These are phyloP conservation scores for Masticophis lateralis DNA, from an alignment of 2,797 vertebrate species.

Conservation along the genomic window DNA sequence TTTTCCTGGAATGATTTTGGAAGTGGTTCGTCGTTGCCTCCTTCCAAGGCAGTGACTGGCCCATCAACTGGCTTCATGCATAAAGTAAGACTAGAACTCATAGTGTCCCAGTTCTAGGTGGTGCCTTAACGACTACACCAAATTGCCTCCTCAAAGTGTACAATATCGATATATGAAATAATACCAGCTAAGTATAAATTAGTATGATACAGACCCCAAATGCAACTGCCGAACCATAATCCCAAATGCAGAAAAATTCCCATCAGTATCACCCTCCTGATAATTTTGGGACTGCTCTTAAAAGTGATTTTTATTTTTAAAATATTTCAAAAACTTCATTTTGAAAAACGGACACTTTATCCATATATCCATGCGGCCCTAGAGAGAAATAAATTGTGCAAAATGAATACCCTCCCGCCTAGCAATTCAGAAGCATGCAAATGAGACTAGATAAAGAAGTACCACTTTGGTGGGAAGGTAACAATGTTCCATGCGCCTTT, in stretches of 20 bases:
- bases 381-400: neutral
- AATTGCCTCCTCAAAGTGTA: neutral
- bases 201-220: neutral
- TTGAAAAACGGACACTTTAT: neutral
- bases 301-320: neutral
- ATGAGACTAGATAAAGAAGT: neutral
- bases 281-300: neutral
- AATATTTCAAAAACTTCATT: neutral
- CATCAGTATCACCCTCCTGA: neutral
- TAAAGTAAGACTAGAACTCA: neutral
- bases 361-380: neutral
- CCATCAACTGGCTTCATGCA: neutral
- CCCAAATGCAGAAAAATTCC: neutral
- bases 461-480: neutral
- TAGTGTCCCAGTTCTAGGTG: neutral
- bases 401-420: neutral
- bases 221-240: neutral
- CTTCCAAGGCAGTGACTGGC: neutral
- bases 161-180: neutral
- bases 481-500: neutral
- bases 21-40: neutral
- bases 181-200: neutral
- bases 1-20: neutral
- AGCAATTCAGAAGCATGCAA: neutral
- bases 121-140: neutral